These are phyloP conservation scores for Plecturocebus donacophilus DNA, from an alignment of 2,113 vertebrate genomes.

Conservation along the genomic window DNA sequence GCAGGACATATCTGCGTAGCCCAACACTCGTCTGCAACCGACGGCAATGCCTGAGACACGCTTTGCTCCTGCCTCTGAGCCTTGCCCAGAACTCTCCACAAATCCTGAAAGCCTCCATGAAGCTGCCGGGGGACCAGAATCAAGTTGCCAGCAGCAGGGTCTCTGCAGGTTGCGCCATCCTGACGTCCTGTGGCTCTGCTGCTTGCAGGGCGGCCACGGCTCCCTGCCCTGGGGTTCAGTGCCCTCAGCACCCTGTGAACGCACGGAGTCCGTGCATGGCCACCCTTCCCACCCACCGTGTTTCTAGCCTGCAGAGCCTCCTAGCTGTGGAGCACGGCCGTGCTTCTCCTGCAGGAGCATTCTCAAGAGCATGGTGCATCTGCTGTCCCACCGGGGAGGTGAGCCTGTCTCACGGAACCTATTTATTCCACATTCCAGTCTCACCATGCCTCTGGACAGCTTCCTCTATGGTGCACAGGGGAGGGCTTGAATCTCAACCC, in stretches of 20 bases:
- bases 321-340: rapidly evolving
- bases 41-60: too few species aligned
- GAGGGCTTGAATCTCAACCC: not conserved
- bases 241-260: not conserved
- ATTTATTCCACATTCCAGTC: rapidly evolving
- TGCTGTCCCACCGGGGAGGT: rapidly evolving
- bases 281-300: rapidly evolving
- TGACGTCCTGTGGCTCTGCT: too few species aligned
- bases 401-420: rapidly evolving
- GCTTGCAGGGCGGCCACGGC: too few species aligned
- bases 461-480: rapidly evolving
- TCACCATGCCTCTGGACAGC: not conserved
- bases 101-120: too few species aligned
- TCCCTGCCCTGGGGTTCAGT: too few species aligned
- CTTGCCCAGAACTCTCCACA: too few species aligned
- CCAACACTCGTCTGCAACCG: too few species aligned
- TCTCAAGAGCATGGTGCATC: rapidly evolving
- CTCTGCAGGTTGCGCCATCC: not conserved
- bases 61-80: too few species aligned
- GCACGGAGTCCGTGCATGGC: rapidly evolving
- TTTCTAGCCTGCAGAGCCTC: not conserved
- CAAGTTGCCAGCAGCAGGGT: not conserved
- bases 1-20: too few species aligned
- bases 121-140: too few species aligned
- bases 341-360: rapidly evolving